phyloP scores from a whole-genome alignment of 2,797 vertebrate genomes.

The Pipistrellus pygmaeus region DNA sequence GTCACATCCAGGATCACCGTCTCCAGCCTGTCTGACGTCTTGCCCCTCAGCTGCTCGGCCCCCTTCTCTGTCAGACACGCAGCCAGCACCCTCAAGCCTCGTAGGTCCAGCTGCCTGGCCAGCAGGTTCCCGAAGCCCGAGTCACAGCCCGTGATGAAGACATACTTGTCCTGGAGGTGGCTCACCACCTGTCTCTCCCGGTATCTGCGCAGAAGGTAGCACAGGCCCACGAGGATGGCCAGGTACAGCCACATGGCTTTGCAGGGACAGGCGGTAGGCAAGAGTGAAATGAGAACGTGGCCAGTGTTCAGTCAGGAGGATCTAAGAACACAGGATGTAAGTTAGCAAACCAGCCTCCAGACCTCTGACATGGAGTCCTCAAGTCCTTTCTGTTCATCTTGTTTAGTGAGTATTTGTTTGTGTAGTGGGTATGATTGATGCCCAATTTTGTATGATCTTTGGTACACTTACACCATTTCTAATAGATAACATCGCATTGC shows the following conservation, averaged over 20 bases:
- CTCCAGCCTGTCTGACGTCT: conserved; percentile 77
- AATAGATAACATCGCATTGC: neutral
- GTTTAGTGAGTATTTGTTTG: too few species aligned
- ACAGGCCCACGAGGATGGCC: conserved; percentile 42
- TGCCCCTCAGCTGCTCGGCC: conserved; percentile 82
- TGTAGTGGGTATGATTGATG: neutral
- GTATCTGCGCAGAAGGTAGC: conserved; percentile 67
- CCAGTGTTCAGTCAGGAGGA: neutral
- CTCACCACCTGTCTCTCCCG: conserved; percentile 71
- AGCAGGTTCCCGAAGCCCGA: conserved; percentile 91
- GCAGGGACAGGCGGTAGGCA: too few species aligned
- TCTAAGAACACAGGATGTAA: too few species aligned
- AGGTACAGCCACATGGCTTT: too few species aligned
- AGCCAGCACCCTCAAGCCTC: conserved; percentile 91
- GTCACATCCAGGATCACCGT: conserved; percentile 84
- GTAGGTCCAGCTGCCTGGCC: conserved; percentile 89
- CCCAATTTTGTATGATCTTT: neutral
- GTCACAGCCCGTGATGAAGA: conserved; percentile 84
- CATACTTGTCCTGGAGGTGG: conserved; percentile 79
- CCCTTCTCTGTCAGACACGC: conserved; percentile 90
- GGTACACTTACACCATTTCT: neutral
- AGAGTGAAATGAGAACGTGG: too few species aligned
- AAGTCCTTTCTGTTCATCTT: neutral
- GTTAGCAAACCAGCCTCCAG: neutral
- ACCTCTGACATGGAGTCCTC: neutral